Evolutionary conservation across 1,140 invertebrate genomes (phyloP).

Genomic region (Theocolax elegans): DNA sequence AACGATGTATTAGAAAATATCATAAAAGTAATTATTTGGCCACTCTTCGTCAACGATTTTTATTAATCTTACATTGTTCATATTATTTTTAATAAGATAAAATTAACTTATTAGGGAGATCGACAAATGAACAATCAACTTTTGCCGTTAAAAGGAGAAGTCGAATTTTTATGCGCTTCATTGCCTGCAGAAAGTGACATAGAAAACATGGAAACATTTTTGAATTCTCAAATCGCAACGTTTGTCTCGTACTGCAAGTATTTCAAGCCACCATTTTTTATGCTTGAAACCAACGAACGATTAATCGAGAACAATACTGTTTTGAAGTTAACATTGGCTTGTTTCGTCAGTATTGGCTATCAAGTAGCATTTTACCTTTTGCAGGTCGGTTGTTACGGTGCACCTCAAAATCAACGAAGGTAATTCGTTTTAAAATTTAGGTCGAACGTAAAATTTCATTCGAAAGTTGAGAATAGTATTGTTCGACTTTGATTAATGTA

Average conservation of each 20-base stretch:
- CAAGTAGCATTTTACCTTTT: conserved; percentile 87
- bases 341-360: conserved; percentile 86
- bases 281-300: conserved; percentile 89
- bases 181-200: conserved; percentile 91
- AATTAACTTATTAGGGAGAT: too few relatives aligned
- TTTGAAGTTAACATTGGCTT: conserved; percentile 83
- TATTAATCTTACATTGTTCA: too few relatives aligned
- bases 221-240: conserved; percentile 86
- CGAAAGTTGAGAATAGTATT: too few relatives aligned
- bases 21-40: too few relatives aligned
- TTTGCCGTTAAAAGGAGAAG: conserved; percentile 82
- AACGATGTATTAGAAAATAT: conserved; percentile 73
- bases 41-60: too few relatives aligned
- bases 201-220: conserved; percentile 89
- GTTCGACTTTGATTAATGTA: too few relatives aligned
- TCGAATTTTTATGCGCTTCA: conserved; percentile 86
- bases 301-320: conserved; percentile 86
- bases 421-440: conserved; percentile 49
- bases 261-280: conserved; percentile 85
- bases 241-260: conserved; percentile 88
- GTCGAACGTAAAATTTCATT: not conserved
- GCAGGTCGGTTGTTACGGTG: conserved; percentile 87
- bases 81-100: too few relatives aligned
- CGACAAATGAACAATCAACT: conserved; percentile 71
- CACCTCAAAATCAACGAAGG: conserved; percentile 84